phyloP scores from a whole-genome alignment of 2,797 vertebrate species.

The Labeo calbasu region DNA sequence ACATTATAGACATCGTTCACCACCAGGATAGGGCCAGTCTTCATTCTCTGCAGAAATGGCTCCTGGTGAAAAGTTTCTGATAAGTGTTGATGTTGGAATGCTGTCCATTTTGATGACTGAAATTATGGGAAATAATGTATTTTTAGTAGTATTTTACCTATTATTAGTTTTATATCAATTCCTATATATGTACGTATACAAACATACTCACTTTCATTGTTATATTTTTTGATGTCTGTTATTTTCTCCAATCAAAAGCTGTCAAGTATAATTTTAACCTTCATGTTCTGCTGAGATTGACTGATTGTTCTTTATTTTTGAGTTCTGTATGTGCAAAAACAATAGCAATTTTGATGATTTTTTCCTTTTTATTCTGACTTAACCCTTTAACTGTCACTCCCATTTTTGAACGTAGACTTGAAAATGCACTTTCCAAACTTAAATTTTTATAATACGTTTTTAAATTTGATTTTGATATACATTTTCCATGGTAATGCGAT shows the following conservation, averaged over 20 bases:
- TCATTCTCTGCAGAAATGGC: conserved; percentile 14
- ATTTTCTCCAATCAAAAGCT: not conserved
- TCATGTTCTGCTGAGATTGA: not conserved
- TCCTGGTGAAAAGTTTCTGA: conserved; percentile 42
- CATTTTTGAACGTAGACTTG: no score
- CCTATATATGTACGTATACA: not conserved
- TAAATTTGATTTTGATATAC: no score
- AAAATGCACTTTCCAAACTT: no score
- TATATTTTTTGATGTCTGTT: not conserved
- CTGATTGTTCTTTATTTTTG: not conserved
- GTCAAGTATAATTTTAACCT: not conserved
- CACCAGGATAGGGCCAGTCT: conserved; percentile 33
- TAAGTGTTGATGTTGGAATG: conserved; percentile 41
- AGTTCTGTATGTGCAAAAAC: not conserved
- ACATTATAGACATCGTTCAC: conserved; percentile 34
- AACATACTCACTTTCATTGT: not conserved
- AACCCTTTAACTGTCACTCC: no score
- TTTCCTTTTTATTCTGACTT: not conserved
- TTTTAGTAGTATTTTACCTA: not conserved
- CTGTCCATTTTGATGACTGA: not conserved
- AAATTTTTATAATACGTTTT: no score
- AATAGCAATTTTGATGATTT: not conserved
- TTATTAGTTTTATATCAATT: not conserved
- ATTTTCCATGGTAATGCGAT: no score
- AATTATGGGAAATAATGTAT: not conserved